Conservation (phyloP, 2,888 invertebrate genomes). For the Lasioglossum morio region DNA sequence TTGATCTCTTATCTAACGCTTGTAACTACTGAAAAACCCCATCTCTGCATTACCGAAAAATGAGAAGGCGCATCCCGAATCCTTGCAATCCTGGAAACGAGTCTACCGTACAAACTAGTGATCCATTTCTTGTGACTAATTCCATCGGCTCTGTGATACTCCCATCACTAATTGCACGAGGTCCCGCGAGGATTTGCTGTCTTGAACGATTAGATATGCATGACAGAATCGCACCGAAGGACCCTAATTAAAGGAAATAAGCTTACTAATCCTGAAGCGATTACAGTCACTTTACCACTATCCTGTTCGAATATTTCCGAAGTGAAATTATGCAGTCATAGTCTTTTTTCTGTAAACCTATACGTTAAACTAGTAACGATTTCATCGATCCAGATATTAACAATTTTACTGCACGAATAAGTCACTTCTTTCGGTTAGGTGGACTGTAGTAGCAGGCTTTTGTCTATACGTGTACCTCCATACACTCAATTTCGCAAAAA, state of each 20-base stretch:
- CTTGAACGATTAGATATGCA: conserved; percentile 7
- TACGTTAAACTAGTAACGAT: neutral
- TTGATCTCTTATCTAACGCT: too few species aligned
- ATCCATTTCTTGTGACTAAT: neutral
- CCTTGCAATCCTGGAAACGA: too few species aligned
- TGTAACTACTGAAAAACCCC: too few species aligned
- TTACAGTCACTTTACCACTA: neutral
- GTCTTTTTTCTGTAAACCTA: neutral
- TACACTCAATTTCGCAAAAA: too few species aligned
- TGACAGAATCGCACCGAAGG: neutral
- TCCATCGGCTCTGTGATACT: neutral
- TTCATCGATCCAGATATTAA: neutral
- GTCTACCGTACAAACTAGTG: neutral
- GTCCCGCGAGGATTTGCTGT: conserved; percentile 11
- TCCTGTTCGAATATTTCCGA: neutral
- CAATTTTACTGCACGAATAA: neutral
- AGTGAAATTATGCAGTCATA: neutral
- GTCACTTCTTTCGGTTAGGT: neutral
- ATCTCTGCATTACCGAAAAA: too few species aligned
- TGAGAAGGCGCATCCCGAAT: too few species aligned
- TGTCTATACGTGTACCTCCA: too few species aligned
- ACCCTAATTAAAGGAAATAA: conserved; percentile 19
- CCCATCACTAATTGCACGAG: conserved; percentile 9
- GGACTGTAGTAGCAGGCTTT: too few species aligned
- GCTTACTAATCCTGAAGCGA: neutral